These are phyloP conservation scores for Cyclina sinensis DNA, from an alignment of 1,140 invertebrate genomes.

Conservation along the genomic window DNA sequence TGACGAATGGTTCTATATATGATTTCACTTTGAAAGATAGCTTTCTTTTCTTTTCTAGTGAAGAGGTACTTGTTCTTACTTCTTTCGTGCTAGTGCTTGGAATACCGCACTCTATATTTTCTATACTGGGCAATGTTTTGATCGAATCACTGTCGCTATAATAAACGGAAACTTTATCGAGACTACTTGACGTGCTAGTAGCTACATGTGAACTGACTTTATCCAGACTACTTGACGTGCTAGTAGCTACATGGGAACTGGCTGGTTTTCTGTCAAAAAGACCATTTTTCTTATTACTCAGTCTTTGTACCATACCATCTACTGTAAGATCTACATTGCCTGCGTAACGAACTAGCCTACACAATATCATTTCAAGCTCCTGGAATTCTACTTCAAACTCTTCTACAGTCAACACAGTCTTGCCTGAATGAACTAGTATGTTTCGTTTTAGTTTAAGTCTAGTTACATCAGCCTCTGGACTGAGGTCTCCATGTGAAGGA, in stretches of 20 bases:
- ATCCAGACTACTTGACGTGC: background rate
- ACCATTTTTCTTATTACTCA: background rate
- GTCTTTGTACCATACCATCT: background rate
- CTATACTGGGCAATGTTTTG: background rate
- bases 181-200: background rate
- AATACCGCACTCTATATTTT: too few relatives aligned
- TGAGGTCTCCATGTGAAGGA: background rate
- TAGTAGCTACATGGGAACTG: background rate
- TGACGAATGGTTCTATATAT: slow-evolving; percentile 17
- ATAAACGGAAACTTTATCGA: background rate
- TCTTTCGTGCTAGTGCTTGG: background rate
- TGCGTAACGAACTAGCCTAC: background rate
- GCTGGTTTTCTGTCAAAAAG: background rate
- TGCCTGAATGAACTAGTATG: background rate
- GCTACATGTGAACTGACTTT: background rate
- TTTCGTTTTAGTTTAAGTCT: background rate
- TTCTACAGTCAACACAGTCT: background rate
- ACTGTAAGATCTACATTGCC: background rate
- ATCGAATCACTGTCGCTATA: background rate
- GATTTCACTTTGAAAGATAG: slow-evolving; percentile 12
- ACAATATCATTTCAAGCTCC: background rate
- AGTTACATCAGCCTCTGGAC: background rate
- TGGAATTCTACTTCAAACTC: background rate
- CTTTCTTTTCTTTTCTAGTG: slow-evolving; percentile 5
- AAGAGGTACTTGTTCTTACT: background rate